Evolutionary conservation across 1,140 invertebrate genomes (phyloP).

Genomic region (Eumaeus atala): DNA sequence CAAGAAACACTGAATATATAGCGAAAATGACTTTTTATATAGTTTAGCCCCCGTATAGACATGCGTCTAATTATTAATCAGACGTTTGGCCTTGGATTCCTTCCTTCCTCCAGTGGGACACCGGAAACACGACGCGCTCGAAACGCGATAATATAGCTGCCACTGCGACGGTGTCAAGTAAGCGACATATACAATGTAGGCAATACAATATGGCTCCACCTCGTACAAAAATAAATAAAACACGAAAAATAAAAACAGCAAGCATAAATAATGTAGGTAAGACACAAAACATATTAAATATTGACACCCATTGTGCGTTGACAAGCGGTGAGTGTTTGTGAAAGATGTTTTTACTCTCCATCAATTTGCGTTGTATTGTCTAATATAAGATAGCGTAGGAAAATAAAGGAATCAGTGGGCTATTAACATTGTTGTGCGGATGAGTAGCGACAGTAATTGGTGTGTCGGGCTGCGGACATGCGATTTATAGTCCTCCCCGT

Average conservation of each 20-base stretch:
- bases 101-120: too few species aligned
- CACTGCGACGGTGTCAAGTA: too few species aligned
- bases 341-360: background rate
- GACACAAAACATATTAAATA: conserved; percentile 1
- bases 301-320: background rate
- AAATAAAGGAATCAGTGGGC: conserved; percentile 42
- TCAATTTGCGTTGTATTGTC: conserved; percentile 5
- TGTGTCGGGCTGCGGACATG: conserved; percentile 55
- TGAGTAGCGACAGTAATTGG: conserved; percentile 68
- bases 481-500: conserved; percentile 56
- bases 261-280: conserved; percentile 1
- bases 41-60: too few species aligned
- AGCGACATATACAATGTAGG: too few species aligned
- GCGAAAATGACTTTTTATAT: too few species aligned
- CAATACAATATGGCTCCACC: too few species aligned
- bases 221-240: too few species aligned
- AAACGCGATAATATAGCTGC: too few species aligned
- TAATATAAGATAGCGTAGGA: conserved; percentile 3
- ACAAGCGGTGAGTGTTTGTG: background rate
- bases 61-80: too few species aligned
- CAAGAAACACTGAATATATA: too few species aligned
- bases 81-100: too few species aligned
- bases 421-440: conserved; percentile 68
- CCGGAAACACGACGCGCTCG: too few species aligned
- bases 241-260: background rate